Evolutionary conservation across 2,888 invertebrate genomes (phyloP).

Genomic region (Hydropsyche betteni): DNA sequence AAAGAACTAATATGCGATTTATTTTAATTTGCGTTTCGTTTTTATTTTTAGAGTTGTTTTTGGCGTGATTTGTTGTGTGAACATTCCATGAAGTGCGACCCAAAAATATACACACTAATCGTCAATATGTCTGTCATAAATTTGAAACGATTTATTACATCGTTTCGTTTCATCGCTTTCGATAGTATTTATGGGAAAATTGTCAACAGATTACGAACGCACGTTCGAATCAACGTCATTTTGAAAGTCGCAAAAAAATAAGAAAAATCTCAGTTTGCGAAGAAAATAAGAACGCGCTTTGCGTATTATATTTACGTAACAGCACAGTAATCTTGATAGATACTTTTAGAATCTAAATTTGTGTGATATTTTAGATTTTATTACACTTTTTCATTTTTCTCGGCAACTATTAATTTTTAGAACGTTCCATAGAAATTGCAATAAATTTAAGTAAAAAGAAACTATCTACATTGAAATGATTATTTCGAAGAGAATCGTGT

Average conservation of each 20-base stretch:
- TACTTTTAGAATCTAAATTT: slow-evolving; percentile 16
- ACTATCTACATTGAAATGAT: no score
- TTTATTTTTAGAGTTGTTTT: no score
- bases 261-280: not conserved
- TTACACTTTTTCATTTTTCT: no score
- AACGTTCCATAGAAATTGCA: no score
- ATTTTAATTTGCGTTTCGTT: no score
- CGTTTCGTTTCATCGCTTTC: slow-evolving; percentile 10
- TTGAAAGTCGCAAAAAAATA: slow-evolving; percentile 7
- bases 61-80: not conserved
- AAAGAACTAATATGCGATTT: no score
- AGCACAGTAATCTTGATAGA: slow-evolving; percentile 13
- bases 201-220: slow-evolving; percentile 22
- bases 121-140: slow-evolving; percentile 15
- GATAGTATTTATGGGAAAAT: slow-evolving; percentile 24
- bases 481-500: no score
- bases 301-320: slow-evolving; percentile 17
- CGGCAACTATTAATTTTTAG: no score
- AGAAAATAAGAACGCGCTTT: slow-evolving; percentile 19
- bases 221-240: not conserved
- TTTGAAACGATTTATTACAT: slow-evolving; percentile 19
- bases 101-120: slow-evolving; percentile 14
- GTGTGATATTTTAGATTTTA: not conserved
- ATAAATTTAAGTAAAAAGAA: no score
- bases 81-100: not conserved